Evolutionary conservation across 2,888 invertebrate genomes (phyloP).

Genomic region (Empis stercorea): DNA sequence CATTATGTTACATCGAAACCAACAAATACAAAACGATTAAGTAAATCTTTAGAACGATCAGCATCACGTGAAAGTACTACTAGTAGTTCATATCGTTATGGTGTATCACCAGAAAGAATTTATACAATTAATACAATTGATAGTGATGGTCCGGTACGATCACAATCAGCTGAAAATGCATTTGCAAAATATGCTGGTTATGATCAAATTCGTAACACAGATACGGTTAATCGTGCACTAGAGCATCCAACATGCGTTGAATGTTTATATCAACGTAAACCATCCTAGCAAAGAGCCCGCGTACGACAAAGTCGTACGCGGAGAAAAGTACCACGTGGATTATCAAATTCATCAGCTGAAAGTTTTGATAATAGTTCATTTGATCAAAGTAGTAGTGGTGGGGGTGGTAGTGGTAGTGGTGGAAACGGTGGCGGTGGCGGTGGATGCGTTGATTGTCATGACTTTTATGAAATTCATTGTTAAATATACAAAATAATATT

Average conservation of each 20-base stretch:
- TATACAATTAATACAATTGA: slow-evolving; percentile 26
- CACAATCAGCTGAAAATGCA: slow-evolving; percentile 35
- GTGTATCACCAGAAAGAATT: slow-evolving; percentile 31
- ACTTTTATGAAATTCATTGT: slow-evolving; percentile 46
- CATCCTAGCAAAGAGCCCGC: slow-evolving; percentile 52
- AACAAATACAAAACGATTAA: slow-evolving; percentile 21
- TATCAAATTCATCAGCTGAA: slow-evolving; percentile 17
- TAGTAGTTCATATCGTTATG: slow-evolving; percentile 27
- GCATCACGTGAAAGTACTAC: slow-evolving; percentile 32
- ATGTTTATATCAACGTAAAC: slow-evolving; percentile 52
- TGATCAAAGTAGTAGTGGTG: slow-evolving; percentile 10
- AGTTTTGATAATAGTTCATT: slow-evolving; percentile 16
- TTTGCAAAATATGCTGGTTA: slow-evolving; percentile 33
- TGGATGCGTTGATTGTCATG: slow-evolving; percentile 35
- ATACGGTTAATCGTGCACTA: slow-evolving; percentile 35
- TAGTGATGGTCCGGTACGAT: slow-evolving; percentile 24
- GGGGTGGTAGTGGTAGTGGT: slow-evolving; percentile 12
- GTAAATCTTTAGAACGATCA: slow-evolving; percentile 34
- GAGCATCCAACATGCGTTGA: slow-evolving; percentile 62
- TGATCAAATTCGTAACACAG: slow-evolving; percentile 32
- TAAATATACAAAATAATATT: slow-evolving; percentile 33
- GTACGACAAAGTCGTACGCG: slow-evolving; percentile 49
- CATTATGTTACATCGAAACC: slow-evolving; percentile 30
- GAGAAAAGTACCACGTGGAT: slow-evolving; percentile 36
- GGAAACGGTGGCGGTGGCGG: slow-evolving; percentile 18